Percentiles rank a stretch among this genome's conserved stretches.
These are phyloP conservation scores for Porites lobata DNA, from an alignment of 92 coral and sea anemone species.

Conservation along the genomic window DNA sequence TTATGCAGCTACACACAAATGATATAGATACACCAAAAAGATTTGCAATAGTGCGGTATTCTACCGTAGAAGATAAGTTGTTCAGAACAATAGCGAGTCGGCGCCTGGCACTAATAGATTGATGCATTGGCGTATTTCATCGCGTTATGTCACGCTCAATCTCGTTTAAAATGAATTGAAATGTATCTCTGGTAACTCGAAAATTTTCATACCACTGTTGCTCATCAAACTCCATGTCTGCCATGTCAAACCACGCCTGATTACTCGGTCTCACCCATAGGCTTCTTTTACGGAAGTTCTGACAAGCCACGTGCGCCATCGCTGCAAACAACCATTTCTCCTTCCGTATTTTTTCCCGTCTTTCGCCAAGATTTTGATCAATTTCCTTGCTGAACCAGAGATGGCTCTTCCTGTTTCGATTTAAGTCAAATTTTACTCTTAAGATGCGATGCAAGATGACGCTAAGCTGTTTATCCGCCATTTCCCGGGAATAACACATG, in stretches of 20 bases:
- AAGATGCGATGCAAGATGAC: slow-evolving; percentile 1
- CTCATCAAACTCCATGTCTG: slow-evolving; percentile 54
- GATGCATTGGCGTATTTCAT: slow-evolving; percentile 2
- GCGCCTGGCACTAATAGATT: slow-evolving; percentile 54
- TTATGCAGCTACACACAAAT: slow-evolving; percentile 72
- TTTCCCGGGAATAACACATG: slow-evolving; percentile 22
- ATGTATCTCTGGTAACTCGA: slow-evolving; percentile 67
- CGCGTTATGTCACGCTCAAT: slow-evolving; percentile 15
- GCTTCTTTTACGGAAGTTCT: slow-evolving; percentile 3
- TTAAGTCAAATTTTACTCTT: background rate
- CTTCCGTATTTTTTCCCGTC: background rate
- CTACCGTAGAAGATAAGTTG: slow-evolving; percentile 66
- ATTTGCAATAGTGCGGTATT: slow-evolving; percentile 69
- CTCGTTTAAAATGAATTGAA: slow-evolving; percentile 43
- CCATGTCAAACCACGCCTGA: slow-evolving; percentile 48
- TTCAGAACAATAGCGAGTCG: slow-evolving; percentile 67
- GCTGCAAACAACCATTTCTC: slow-evolving; percentile 3
- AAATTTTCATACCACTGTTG: slow-evolving; percentile 74
- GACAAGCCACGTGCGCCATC: slow-evolving; percentile 18
- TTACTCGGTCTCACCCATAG: slow-evolving; percentile 30
- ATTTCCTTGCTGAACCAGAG: background rate
- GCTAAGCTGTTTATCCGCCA: background rate
- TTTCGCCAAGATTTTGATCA: background rate
- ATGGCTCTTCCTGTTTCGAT: background rate
- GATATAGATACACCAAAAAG: slow-evolving; percentile 62